These are phyloP conservation scores for Centropus bengalensis DNA, from an alignment of 2,113 vertebrate species.

Conservation along the genomic window DNA sequence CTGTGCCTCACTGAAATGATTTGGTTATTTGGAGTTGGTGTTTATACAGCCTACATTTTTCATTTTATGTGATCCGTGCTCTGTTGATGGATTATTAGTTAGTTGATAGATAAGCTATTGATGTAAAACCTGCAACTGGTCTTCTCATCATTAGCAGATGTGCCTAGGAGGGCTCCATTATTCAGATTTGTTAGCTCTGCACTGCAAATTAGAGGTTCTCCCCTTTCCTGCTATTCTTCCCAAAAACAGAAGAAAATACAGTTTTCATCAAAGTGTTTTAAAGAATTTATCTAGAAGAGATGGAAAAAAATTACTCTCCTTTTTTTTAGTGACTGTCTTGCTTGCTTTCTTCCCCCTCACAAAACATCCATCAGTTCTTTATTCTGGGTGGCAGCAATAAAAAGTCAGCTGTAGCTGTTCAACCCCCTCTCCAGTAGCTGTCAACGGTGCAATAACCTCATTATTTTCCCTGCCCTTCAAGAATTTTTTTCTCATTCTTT, in stretches of 20 bases:
- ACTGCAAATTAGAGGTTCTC: neutral
- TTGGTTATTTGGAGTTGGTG: neutral
- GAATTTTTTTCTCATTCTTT: neutral
- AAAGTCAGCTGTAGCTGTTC: neutral
- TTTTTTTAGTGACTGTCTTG: neutral
- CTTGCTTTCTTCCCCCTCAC: neutral
- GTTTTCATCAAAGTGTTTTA: neutral
- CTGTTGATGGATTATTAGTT: neutral
- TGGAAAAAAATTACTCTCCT: neutral
- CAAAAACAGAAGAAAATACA: neutral
- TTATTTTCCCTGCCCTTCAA: neutral
- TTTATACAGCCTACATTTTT: neutral
- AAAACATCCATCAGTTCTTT: neutral
- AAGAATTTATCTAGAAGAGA: neutral
- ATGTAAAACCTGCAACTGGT: neutral
- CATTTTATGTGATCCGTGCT: neutral
- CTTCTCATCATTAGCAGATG: rapidly evolving
- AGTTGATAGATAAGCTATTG: neutral
- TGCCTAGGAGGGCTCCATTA: neutral
- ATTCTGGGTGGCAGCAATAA: neutral
- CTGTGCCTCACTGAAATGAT: neutral
- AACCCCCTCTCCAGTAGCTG: neutral
- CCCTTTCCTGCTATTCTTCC: neutral
- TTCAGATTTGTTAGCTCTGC: neutral
- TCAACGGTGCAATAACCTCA: neutral